Conservation (phyloP, 2,113 vertebrate species). For the Piliocolobus tephrosceles region DNA sequence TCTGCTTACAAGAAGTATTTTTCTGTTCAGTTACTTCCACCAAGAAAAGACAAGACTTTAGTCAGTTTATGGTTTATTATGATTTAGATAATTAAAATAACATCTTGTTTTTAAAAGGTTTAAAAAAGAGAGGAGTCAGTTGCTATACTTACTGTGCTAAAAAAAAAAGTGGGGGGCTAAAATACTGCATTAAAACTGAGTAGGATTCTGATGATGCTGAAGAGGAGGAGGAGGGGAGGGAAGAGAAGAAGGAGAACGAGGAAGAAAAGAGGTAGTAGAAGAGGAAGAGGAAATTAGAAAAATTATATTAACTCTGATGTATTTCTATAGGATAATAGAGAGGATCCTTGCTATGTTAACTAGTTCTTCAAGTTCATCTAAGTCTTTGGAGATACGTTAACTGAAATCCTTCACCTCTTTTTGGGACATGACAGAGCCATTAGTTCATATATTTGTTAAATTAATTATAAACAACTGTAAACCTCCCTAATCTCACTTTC, state of each 20-base stretch:
- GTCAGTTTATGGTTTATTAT: background rate
- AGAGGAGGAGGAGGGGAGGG: background rate
- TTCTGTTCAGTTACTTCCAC: background rate
- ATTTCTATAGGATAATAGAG: background rate
- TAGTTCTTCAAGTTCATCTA: background rate
- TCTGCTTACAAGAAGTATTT: background rate
- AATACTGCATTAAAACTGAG: background rate
- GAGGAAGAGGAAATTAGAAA: background rate
- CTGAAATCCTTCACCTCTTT: constrained; percentile 28
- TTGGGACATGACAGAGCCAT: background rate
- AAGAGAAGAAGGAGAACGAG: background rate
- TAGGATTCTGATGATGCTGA: background rate
- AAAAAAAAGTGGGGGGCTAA: background rate
- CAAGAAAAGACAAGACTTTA: background rate
- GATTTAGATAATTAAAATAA: constrained; percentile 8
- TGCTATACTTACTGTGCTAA: background rate
- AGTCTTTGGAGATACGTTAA: constrained; percentile 37
- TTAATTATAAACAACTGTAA: constrained; percentile 49
- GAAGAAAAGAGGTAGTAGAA: background rate
- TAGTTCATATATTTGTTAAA: constrained; percentile 32
- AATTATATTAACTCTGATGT: background rate
- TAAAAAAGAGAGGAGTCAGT: background rate
- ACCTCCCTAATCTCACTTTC: background rate
- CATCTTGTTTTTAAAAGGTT: background rate
- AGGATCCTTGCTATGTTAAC: background rate